Conservation (phyloP, 2,113 vertebrate species). For the Seriola dumerili region DNA sequence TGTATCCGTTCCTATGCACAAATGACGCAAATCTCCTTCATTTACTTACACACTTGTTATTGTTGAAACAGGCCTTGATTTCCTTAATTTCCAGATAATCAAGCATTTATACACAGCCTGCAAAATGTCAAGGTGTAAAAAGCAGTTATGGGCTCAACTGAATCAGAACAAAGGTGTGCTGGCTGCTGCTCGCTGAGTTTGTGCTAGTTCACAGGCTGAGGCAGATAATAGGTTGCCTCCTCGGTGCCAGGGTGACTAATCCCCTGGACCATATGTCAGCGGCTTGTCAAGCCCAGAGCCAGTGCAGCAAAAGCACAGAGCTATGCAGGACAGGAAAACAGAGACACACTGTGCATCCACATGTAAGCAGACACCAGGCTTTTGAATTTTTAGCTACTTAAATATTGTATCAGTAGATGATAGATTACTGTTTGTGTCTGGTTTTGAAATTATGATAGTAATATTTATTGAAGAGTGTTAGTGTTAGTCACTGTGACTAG, state of each 20-base stretch:
- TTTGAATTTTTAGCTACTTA: conserved; percentile 3
- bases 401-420: conserved; percentile 12
- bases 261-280: conserved; percentile 76
- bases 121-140: neutral
- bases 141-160: neutral
- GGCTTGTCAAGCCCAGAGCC: conserved; percentile 61
- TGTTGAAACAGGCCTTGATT: no score
- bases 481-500: neutral
- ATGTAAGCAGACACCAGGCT: conserved; percentile 64
- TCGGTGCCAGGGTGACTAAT: conserved; percentile 72
- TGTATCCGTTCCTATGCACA: no score
- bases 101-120: neutral
- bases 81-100: neutral
- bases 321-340: conserved; percentile 60
- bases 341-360: conserved; percentile 50
- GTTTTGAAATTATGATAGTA: conserved; percentile 12
- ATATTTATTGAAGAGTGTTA: conserved; percentile 1
- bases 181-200: conserved; percentile 30
- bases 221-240: conserved; percentile 65
- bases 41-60: neutral
- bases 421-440: neutral
- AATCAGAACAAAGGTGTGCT: conserved; percentile 18
- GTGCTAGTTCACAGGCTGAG: conserved; percentile 47
- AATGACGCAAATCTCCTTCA: neutral
- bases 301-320: conserved; percentile 60